Evolutionary conservation across 53 echinoderm and acorn worm genomes (phyloP).

Genomic region (Patiria pectinifera): DNA sequence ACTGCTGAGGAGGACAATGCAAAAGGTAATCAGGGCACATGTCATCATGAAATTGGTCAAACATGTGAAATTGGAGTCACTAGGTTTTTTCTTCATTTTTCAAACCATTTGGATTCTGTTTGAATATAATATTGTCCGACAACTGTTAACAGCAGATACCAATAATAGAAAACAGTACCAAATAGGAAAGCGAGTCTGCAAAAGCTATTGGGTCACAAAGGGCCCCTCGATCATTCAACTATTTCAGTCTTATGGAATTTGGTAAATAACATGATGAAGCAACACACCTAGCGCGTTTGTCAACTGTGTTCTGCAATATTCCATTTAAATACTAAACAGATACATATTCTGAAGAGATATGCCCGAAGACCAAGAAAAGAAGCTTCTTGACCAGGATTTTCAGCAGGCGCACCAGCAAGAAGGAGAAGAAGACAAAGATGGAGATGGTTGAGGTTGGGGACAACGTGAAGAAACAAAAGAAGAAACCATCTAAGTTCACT

Average conservation of each 20-base stretch:
- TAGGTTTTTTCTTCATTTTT: too few species aligned
- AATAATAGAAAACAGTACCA: too few species aligned
- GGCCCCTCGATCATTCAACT: too few species aligned
- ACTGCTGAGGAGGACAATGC: neutral
- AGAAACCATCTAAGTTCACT: slow-evolving; percentile 1
- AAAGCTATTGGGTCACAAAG: too few species aligned
- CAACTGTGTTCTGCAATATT: neutral
- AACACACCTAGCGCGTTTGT: neutral
- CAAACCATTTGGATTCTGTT: too few species aligned
- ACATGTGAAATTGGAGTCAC: too few species aligned
- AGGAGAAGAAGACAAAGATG: neutral
- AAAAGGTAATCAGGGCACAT: neutral
- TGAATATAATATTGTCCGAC: too few species aligned
- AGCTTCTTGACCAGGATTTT: slow-evolving; percentile 30
- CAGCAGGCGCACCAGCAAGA: slow-evolving; percentile 6
- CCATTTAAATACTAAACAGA: neutral
- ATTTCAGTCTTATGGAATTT: neutral
- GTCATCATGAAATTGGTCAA: too few species aligned
- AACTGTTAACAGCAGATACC: too few species aligned
- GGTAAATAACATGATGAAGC: neutral
- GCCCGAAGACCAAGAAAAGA: slow-evolving; percentile 10
- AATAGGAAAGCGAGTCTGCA: too few species aligned
- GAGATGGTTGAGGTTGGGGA: neutral
- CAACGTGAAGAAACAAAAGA: neutral
- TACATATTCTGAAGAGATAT: neutral